Conservation (phyloP, 2,797 vertebrate species). For the Xiphophorus birchmanni region DNA sequence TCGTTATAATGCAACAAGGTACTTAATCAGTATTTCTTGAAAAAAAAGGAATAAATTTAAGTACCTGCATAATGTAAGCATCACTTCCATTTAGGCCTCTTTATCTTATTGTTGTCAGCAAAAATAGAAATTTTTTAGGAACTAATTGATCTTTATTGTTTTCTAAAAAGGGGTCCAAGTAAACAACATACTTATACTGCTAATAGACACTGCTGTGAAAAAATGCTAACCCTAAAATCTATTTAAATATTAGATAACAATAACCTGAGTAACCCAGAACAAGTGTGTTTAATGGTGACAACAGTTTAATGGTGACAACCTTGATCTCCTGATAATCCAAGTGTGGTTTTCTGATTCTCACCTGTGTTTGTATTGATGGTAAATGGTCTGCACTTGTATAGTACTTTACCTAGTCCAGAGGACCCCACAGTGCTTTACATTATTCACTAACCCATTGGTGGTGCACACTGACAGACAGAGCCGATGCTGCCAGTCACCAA, state of each 20-base stretch:
- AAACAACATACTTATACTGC: background rate
- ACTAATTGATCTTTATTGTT: background rate
- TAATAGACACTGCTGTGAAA: background rate
- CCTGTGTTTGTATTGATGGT: background rate
- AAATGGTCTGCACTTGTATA: no score
- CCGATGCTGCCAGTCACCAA: no score
- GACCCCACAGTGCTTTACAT: no score
- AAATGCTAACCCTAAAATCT: background rate
- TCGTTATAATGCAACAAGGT: background rate
- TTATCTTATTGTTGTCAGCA: background rate
- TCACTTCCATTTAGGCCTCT: background rate
- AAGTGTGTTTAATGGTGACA: background rate
- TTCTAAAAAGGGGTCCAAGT: background rate
- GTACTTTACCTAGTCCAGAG: no score
- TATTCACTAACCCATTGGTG: no score
- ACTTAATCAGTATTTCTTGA: background rate
- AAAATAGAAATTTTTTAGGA: background rate
- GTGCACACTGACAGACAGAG: no score
- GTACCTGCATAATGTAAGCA: background rate
- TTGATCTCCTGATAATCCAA: background rate
- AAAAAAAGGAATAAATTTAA: no score
- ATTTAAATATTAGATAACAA: background rate
- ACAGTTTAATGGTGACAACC: background rate
- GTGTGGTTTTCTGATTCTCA: background rate
- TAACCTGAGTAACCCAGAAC: background rate